Evolutionary conservation across 2,797 vertebrate species (phyloP).

Genomic region (Leptoclinus maculatus): DNA sequence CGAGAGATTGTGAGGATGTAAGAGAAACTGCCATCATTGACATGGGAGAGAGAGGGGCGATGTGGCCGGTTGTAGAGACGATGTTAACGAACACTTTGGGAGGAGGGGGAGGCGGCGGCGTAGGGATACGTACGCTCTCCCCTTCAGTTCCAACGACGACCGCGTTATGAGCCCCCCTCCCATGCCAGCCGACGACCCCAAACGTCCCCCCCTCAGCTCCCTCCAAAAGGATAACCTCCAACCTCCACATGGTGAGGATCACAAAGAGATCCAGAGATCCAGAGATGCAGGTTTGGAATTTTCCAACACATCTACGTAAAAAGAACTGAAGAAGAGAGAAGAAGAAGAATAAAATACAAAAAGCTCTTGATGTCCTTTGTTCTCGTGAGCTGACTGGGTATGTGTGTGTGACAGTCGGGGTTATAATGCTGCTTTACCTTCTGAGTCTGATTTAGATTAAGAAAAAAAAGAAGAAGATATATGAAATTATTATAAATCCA

Average conservation of each 20-base stretch:
- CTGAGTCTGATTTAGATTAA: conserved; percentile 76
- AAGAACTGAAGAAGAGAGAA: conserved; percentile 63
- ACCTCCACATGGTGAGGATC: conserved; percentile 50
- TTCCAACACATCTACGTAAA: conserved; percentile 61
- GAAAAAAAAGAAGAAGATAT: conserved; percentile 63
- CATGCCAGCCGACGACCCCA: conserved; percentile 49
- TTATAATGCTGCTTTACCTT: conserved; percentile 85
- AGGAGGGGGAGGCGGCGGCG: conserved; percentile 36
- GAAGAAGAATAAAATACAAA: conserved; percentile 18
- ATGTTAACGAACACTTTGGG: conserved; percentile 51
- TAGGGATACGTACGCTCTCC: conserved; percentile 26
- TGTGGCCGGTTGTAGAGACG: conserved; percentile 55
- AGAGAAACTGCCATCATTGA: conserved; percentile 51
- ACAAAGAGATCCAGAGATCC: conserved; percentile 60
- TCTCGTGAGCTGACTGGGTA: conserved; percentile 73
- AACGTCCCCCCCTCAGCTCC: conserved; percentile 45
- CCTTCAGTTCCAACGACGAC: conserved; percentile 22
- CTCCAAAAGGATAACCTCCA: conserved; percentile 53
- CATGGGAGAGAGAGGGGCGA: conserved; percentile 31
- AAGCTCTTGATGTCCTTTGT: conserved; percentile 61
- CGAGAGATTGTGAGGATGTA: conserved; percentile 47
- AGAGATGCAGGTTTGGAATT: conserved; percentile 67
- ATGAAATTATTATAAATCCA: conserved; percentile 77
- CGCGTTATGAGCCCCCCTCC: conserved; percentile 28
- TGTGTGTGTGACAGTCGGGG: conserved; percentile 75